Conservation (phyloP, 1,140 invertebrate genomes). For the Drosophila pandora region DNA sequence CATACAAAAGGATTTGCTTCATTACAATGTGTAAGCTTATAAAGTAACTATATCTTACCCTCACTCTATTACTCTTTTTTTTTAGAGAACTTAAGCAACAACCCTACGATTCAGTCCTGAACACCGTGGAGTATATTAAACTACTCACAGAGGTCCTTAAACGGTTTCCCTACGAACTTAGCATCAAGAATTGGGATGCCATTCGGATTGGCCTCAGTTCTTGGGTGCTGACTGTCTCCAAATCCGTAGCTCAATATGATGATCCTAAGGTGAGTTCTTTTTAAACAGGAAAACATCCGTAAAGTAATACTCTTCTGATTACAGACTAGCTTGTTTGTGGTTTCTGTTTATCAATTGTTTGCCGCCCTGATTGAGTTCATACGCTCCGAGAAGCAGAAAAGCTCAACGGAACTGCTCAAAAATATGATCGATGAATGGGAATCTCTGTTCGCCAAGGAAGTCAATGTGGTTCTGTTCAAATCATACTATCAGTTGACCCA, state of each 20-base stretch:
- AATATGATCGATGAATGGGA: slow-evolving; percentile 86
- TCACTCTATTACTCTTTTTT: not conserved
- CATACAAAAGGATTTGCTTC: slow-evolving; percentile 58
- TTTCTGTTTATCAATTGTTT: slow-evolving; percentile 85
- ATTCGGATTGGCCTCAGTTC: slow-evolving; percentile 87
- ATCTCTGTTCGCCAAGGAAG: slow-evolving; percentile 85
- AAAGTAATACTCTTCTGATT: slow-evolving; percentile 6
- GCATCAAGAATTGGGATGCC: slow-evolving; percentile 87
- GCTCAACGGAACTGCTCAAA: slow-evolving; percentile 83
- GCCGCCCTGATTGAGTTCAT: slow-evolving; percentile 84
- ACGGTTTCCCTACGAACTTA: slow-evolving; percentile 83
- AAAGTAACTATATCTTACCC: not conserved
- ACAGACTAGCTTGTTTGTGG: slow-evolving; percentile 84
- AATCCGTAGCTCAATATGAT: slow-evolving; percentile 80
- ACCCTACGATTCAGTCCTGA: slow-evolving; percentile 58
- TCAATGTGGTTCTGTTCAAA: slow-evolving; percentile 85
- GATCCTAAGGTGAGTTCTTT: slow-evolving; percentile 82
- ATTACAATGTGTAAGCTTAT: slow-evolving; percentile 74
- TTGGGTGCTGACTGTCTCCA: slow-evolving; percentile 85
- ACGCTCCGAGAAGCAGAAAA: slow-evolving; percentile 83
- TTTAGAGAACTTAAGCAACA: slow-evolving; percentile 50
- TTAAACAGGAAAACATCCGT: not conserved
- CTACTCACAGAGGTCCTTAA: slow-evolving; percentile 84
- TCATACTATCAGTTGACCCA: slow-evolving; percentile 83
- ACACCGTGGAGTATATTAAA: slow-evolving; percentile 82